These are phyloP conservation scores for Calidris pygmaea DNA, from an alignment of 2,113 vertebrate species.

Conservation along the genomic window DNA sequence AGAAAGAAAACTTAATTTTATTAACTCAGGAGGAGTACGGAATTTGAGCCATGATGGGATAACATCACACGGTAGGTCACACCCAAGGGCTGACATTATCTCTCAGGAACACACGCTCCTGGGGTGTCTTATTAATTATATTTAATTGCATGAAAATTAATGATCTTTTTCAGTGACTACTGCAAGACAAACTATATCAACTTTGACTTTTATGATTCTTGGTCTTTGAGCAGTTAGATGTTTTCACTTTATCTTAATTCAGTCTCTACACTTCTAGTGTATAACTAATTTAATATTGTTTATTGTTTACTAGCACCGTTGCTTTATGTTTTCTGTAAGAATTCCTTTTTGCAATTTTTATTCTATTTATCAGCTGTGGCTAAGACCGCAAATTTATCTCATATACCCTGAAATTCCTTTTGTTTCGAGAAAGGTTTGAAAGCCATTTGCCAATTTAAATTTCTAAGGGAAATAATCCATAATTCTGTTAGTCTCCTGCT, in stretches of 20 bases:
- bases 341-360: not conserved
- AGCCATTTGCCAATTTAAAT: not conserved
- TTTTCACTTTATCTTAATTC: conserved; percentile 29
- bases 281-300: not conserved
- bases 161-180: conserved; percentile 66
- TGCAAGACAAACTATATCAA: conserved; percentile 47
- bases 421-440: not conserved
- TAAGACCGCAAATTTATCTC: not conserved
- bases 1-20: conserved; percentile 26
- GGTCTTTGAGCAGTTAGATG: conserved; percentile 22
- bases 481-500: not conserved
- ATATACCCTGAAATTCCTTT: not conserved
- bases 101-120: conserved; percentile 59
- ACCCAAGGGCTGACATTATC: conserved; percentile 68
- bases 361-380: not conserved
- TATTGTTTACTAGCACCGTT: not conserved
- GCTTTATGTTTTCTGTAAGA: not conserved
- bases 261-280: not conserved
- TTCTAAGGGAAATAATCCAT: not conserved
- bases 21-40: not conserved
- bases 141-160: conserved; percentile 76
- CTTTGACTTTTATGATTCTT: conserved; percentile 37
- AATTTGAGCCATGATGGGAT: conserved; percentile 40
- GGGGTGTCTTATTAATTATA: conserved; percentile 73
- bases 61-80: conserved; percentile 51